Evolutionary conservation across 2,113 vertebrate species (phyloP), one percentile per base, ranked within the genome.

Genomic region (Gorilla gorilla): DNA sequence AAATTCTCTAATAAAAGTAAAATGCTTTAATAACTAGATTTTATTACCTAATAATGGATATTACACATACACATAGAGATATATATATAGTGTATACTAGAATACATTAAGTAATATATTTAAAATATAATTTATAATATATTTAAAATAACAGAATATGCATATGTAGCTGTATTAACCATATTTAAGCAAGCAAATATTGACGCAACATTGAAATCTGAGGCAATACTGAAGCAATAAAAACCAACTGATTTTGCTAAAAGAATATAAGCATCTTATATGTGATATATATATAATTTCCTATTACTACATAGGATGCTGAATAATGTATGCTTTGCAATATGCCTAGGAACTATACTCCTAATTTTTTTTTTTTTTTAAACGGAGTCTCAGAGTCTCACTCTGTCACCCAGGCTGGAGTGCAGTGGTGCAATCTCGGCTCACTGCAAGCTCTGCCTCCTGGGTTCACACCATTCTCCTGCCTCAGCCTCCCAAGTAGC

Each of bases 1-100:
- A 68, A 73, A 86, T 52, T 90, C 48, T 52, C 73, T 86, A 86
- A 92, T 66, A 83, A 78, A 86, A 97, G 18, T 76, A 48, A 72
- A 90, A 78, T 17, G 18, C 32, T 38, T 70, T 76, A 55, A 85
- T 70, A 90, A 85, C 61, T 11, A 87, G 13, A 38, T 66, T 43
- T 76, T 8, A 70, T 87, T 57, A 75, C 55, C 86, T 52, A 81
- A 81, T 16, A 61, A 57, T 66, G n/a, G 30, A 43, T 35, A 68
- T 40, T 70, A 55, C 14, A 64, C 3, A 84, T 38, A 45, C 8
- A 45, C 45, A 45, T 9, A 81, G 22, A 48, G 2, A n/a, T 13
- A 50, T 11, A 50, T 3, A 86, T 27, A 18, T 57, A n/a, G 50
- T 83, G 1, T 38, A 55, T 45, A 55, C 52, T 52, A 52, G 20